These are phyloP conservation scores for Drosophila quadrilineata DNA, from an alignment of 1,140 invertebrate species.

Conservation along the genomic window DNA sequence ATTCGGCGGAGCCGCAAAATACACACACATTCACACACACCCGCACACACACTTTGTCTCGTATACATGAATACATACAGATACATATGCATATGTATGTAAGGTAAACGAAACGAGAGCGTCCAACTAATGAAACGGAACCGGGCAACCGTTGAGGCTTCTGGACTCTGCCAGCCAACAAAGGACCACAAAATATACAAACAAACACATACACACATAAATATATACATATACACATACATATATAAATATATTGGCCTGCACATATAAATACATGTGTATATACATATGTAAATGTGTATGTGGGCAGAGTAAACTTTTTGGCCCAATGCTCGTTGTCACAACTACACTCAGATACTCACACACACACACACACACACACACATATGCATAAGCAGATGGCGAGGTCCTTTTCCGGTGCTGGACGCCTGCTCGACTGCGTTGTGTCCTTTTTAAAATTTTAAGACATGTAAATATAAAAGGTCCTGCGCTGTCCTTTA, in stretches of 20 bases:
- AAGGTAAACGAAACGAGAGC: constrained; percentile 54
- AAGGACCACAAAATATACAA: constrained; percentile 58
- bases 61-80: neutral
- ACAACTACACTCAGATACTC: constrained; percentile 67
- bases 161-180: constrained; percentile 63
- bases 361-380: constrained; percentile 11
- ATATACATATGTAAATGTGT: neutral
- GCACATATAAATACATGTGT: neutral
- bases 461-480: constrained; percentile 81
- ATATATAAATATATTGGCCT: constrained; percentile 7
- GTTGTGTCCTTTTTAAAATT: constrained; percentile 62
- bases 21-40: constrained; percentile 26
- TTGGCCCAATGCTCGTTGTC: constrained; percentile 64
- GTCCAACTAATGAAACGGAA: constrained; percentile 76
- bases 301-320: constrained; percentile 20
- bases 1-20: constrained; percentile 50
- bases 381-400: constrained; percentile 59
- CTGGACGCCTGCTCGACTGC: constrained; percentile 12
- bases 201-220: constrained; percentile 43
- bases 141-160: constrained; percentile 38
- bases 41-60: constrained; percentile 16
- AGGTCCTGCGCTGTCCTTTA: constrained; percentile 74
- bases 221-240: constrained; percentile 19
- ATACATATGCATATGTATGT: constrained; percentile 14
- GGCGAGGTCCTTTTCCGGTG: constrained; percentile 64